Conservation (phyloP, 2,797 vertebrate species). For the Lagodon rhomboides region DNA sequence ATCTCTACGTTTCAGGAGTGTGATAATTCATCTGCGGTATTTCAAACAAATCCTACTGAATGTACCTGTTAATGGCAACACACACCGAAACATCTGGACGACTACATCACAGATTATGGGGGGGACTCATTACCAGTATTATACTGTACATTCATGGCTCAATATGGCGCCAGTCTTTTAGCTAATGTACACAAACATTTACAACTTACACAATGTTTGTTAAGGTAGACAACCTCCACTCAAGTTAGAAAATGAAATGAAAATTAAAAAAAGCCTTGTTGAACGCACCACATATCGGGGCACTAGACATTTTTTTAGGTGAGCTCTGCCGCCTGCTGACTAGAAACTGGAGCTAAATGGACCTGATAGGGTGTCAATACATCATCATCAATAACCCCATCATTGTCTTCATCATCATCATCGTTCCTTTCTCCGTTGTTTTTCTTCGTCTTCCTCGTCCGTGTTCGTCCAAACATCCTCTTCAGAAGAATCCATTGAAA, state of each 20-base stretch:
- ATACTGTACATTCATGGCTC: slow-evolving; percentile 77
- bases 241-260: slow-evolving; percentile 31
- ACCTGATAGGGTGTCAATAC: slow-evolving; percentile 36
- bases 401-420: slow-evolving; percentile 28
- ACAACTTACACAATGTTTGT: slow-evolving; percentile 64
- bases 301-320: slow-evolving; percentile 34
- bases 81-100: slow-evolving; percentile 67
- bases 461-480: slow-evolving; percentile 14
- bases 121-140: slow-evolving; percentile 52
- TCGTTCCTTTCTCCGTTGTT: slow-evolving; percentile 13
- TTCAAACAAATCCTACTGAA: slow-evolving; percentile 43
- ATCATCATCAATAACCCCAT: slow-evolving; percentile 30
- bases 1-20: slow-evolving; percentile 55
- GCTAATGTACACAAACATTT: slow-evolving; percentile 76
- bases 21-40: slow-evolving; percentile 29
- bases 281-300: slow-evolving; percentile 52
- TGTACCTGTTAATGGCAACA: slow-evolving; percentile 43
- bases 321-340: slow-evolving; percentile 37
- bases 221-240: slow-evolving; percentile 47
- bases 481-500: slow-evolving; percentile 63
- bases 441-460: slow-evolving; percentile 23
- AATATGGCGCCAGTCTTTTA: slow-evolving; percentile 70
- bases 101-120: slow-evolving; percentile 65
- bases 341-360: slow-evolving; percentile 51
- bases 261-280: slow-evolving; percentile 42